These are phyloP conservation scores for Carlito syrichta DNA, from an alignment of 2,113 vertebrate species.

Conservation along the genomic window DNA sequence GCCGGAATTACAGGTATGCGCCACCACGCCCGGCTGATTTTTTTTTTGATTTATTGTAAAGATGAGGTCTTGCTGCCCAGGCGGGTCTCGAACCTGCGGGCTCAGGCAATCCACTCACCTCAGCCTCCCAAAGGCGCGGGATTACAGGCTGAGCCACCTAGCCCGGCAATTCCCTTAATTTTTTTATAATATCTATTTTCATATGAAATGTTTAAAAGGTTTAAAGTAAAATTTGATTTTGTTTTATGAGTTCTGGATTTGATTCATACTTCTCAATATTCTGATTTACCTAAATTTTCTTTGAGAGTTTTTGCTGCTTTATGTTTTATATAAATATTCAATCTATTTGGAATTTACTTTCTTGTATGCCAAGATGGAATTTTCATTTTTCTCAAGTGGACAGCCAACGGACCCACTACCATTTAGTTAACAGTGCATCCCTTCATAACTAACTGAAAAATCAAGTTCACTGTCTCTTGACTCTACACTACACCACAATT, in stretches of 20 bases:
- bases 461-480: neutral
- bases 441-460: neutral
- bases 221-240: neutral
- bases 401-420: neutral
- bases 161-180: too few species aligned
- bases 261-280: neutral
- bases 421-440: neutral
- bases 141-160: too few species aligned
- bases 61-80: too few species aligned
- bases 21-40: too few species aligned
- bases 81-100: too few species aligned
- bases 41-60: too few species aligned
- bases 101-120: too few species aligned
- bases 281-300: neutral
- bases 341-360: neutral
- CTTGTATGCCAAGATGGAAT: neutral
- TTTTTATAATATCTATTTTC: neutral
- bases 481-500: neutral
- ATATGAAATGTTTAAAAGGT: neutral
- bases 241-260: neutral
- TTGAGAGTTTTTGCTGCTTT: neutral
- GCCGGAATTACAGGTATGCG: too few species aligned
- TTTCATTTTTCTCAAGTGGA: neutral
- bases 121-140: too few species aligned
- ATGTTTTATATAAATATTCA: neutral